phyloP scores from a whole-genome alignment of 1,140 invertebrate genomes.

The Bombus affinis region DNA sequence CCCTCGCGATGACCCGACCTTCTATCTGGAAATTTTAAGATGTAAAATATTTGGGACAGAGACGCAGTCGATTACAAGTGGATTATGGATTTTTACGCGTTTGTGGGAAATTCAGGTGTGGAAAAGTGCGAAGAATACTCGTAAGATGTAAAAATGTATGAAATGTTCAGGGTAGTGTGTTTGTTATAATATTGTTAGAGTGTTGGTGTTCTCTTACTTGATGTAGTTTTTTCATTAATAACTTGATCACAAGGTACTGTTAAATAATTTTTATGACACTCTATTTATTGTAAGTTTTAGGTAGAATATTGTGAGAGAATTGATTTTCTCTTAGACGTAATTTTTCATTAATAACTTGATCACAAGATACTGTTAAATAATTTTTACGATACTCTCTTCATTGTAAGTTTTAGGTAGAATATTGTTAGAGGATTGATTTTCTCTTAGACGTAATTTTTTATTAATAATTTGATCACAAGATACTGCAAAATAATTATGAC shows the following conservation, averaged over 20 bases:
- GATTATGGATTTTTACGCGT: accelerated
- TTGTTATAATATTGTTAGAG: too few species aligned
- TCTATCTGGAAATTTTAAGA: background rate
- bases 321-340: too few species aligned
- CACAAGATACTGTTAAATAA: accelerated
- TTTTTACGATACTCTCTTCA: too few species aligned
- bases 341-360: too few species aligned
- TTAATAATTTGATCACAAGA: too few species aligned
- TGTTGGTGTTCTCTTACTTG: too few species aligned
- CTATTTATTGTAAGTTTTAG: too few species aligned
- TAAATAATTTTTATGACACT: too few species aligned
- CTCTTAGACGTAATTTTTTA: too few species aligned
- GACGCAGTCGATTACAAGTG: background rate
- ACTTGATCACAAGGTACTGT: accelerated
- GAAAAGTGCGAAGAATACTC: background rate
- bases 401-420: too few species aligned
- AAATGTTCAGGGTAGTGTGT: background rate
- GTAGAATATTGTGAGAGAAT: too few species aligned
- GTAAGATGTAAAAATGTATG: background rate
- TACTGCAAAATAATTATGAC: accelerated
- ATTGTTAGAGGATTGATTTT: accelerated
- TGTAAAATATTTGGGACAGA: background rate
- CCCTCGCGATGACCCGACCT: background rate
- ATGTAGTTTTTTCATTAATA: too few species aligned
- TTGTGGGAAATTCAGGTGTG: background rate